Percentiles rank a stretch among this genome's conserved stretches.
Evolutionary conservation across 2,797 vertebrate species (phyloP).

Genomic region (Manis javanica): DNA sequence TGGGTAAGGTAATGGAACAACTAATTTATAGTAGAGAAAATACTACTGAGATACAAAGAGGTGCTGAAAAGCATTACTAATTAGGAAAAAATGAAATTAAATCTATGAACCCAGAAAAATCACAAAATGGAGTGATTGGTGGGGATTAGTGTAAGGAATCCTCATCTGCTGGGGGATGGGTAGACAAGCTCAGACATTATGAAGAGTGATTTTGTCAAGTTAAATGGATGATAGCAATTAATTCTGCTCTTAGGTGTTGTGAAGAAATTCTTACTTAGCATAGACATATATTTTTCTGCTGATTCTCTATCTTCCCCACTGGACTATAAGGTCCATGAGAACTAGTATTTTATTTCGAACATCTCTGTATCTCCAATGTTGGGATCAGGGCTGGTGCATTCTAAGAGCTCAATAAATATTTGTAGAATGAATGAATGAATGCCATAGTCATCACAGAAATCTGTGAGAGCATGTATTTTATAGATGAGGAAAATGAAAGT

Average conservation of each 20-base stretch:
- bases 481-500: background rate
- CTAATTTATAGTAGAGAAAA: background rate
- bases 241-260: background rate
- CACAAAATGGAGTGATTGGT: background rate
- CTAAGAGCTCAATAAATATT: background rate
- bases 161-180: background rate
- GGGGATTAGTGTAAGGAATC: background rate
- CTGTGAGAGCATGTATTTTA: background rate
- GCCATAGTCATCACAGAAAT: background rate
- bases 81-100: background rate
- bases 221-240: slow-evolving; percentile 15
- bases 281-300: slow-evolving; percentile 7
- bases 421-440: background rate
- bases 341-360: background rate
- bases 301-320: background rate
- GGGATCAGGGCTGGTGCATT: background rate
- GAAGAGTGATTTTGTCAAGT: background rate
- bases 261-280: background rate
- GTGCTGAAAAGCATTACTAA: background rate
- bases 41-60: background rate
- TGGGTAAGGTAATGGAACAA: background rate
- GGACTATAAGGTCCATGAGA: background rate
- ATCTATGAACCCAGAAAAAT: background rate
- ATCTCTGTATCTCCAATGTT: background rate
- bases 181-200: background rate